A percentile compares a stretch with the other conserved stretches of the same genome.
phyloP scores from a whole-genome alignment of 1,140 invertebrate genomes.

The Thaumetopoea pityocampa region DNA sequence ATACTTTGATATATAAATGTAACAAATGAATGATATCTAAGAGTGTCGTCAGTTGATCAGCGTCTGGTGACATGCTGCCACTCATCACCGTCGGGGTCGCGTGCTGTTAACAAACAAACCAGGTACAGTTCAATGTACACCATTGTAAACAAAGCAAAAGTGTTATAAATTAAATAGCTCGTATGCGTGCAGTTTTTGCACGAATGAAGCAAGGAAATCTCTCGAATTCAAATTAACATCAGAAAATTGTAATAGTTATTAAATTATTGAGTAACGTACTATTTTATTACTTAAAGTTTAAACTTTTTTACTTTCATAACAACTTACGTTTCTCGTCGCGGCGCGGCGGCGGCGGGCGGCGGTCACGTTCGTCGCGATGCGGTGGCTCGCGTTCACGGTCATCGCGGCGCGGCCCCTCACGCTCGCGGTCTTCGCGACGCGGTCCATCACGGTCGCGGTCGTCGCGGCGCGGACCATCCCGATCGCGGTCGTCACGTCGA shows the following conservation, averaged over 20 bases:
- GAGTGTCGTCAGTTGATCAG: slow-evolving; percentile 15
- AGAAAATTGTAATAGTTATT: neutral
- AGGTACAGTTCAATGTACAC: too few species aligned
- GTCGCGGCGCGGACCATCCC: slow-evolving; percentile 46
- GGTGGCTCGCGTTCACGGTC: slow-evolving; percentile 35
- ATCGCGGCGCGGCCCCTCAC: slow-evolving; percentile 30
- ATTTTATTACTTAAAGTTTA: too few species aligned
- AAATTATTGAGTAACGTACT: slow-evolving; percentile 9
- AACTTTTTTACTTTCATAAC: too few species aligned
- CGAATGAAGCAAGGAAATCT: too few species aligned
- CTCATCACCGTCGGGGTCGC: slow-evolving; percentile 42
- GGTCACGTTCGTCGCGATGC: slow-evolving; percentile 40
- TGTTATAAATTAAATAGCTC: too few species aligned
- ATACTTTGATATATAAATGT: slow-evolving; percentile 4
- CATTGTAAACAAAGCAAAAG: too few species aligned
- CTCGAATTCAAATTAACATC: too few species aligned
- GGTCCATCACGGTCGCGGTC: slow-evolving; percentile 44
- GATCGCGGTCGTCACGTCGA: slow-evolving; percentile 23
- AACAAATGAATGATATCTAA: neutral
- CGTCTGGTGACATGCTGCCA: slow-evolving; percentile 53
- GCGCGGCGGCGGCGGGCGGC: slow-evolving; percentile 36
- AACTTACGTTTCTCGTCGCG: slow-evolving; percentile 55
- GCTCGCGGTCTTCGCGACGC: slow-evolving; percentile 38
- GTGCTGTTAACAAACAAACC: slow-evolving; percentile 33
- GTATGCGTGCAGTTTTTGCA: too few species aligned